Evolutionary conservation across 2,797 vertebrate species (phyloP).

Genomic region (Huso huso): DNA sequence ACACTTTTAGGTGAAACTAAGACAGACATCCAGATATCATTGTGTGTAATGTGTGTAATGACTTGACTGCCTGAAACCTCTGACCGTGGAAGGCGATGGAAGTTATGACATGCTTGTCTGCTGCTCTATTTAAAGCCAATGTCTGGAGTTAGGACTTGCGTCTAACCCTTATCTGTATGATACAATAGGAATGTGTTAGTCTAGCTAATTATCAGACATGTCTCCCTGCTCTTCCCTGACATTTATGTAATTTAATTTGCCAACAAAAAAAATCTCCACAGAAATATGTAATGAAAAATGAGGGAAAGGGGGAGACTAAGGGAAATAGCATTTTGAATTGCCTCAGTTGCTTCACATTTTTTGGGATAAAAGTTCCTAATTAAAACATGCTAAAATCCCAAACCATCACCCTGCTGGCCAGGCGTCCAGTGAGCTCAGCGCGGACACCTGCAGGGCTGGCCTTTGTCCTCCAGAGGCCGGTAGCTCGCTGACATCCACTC

Average conservation of each 20-base stretch:
- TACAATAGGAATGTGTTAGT: not conserved
- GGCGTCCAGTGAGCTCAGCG: no score
- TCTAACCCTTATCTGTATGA: not conserved
- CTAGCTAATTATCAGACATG: not conserved
- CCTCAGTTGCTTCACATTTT: constrained; percentile 9
- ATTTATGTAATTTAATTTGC: not conserved
- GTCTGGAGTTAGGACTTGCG: not conserved
- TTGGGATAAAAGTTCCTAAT: constrained; percentile 20
- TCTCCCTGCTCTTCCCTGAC: not conserved
- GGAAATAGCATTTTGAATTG: not conserved
- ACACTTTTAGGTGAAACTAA: not conserved
- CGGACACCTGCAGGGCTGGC: no score
- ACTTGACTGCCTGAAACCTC: not conserved
- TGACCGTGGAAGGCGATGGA: not conserved
- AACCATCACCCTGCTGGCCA: no score
- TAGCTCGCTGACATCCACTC: no score
- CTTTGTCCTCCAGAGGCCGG: no score
- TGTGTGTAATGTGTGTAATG: not conserved
- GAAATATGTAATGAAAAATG: not conserved
- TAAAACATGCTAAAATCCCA: constrained; percentile 20
- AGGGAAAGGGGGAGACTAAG: not conserved
- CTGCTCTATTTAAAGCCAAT: not conserved
- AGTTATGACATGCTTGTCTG: not conserved
- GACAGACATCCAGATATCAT: not conserved
- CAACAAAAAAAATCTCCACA: constrained; percentile 4